Conservation (phyloP, 1,140 invertebrate species). For the Belonocnema kinseyi region DNA sequence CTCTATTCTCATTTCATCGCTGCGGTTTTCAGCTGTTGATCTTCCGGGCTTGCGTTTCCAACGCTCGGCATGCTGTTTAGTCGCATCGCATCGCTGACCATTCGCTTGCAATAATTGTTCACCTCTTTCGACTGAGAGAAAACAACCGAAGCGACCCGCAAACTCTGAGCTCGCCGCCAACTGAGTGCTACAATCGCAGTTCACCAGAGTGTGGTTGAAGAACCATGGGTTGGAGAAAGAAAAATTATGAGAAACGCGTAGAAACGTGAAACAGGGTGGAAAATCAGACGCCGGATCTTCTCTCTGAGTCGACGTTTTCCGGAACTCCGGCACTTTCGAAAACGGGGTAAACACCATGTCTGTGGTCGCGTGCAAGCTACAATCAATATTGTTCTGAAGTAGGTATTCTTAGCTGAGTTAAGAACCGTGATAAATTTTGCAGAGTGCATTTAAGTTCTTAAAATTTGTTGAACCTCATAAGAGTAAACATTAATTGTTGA, state of each 20-base stretch:
- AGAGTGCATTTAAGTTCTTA: background rate
- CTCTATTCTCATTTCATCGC: too few species aligned
- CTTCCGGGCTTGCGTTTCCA: too few species aligned
- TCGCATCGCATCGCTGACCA: too few species aligned
- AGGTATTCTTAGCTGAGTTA: background rate
- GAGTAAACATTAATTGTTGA: too few species aligned
- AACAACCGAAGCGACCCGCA: too few species aligned
- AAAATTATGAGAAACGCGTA: background rate
- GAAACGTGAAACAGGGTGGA: background rate
- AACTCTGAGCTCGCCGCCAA: too few species aligned
- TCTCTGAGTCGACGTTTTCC: background rate
- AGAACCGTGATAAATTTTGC: background rate
- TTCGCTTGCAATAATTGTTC: too few species aligned
- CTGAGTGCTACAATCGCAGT: too few species aligned
- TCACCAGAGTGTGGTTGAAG: too few species aligned
- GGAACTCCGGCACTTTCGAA: background rate
- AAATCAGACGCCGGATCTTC: background rate
- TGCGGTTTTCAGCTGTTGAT: too few species aligned
- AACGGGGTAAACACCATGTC: slow-evolving; percentile 10
- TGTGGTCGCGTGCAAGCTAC: background rate
- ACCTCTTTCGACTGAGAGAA: too few species aligned
- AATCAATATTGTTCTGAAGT: background rate
- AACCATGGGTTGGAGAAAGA: background rate
- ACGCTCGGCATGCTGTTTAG: too few species aligned
- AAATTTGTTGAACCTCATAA: background rate